Evolutionary conservation across 2,797 vertebrate genomes (phyloP).

Genomic region (Aselliscus stoliczkanus): DNA sequence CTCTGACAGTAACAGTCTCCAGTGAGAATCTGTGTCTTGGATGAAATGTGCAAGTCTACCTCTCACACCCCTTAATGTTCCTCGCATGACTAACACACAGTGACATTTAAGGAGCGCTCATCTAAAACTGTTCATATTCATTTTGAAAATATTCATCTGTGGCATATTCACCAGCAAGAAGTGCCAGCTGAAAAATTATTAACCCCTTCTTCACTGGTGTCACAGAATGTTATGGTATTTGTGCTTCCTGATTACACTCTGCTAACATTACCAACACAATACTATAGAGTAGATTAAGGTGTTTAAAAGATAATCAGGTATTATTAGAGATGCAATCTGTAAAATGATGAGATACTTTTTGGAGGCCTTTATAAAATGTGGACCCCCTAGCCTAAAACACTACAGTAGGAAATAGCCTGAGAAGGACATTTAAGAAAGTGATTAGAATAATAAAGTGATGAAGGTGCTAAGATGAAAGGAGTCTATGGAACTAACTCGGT

Average conservation of each 20-base stretch:
- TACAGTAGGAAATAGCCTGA: background rate
- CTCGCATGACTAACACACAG: constrained; percentile 67
- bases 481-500: background rate
- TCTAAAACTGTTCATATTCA: constrained; percentile 68
- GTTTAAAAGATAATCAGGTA: constrained; percentile 24
- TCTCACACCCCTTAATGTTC: constrained; percentile 44
- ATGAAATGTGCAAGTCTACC: constrained; percentile 52
- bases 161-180: constrained; percentile 61
- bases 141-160: constrained; percentile 71
- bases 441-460: background rate
- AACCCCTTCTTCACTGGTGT: constrained; percentile 43
- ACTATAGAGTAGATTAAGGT: background rate
- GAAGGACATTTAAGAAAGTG: constrained; percentile 20
- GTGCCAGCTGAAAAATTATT: constrained; percentile 55
- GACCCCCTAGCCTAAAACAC: background rate
- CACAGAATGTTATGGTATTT: background rate
- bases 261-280: background rate
- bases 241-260: background rate
- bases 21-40: constrained; percentile 6
- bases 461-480: background rate
- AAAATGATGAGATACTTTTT: constrained; percentile 13
- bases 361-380: background rate
- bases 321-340: background rate
- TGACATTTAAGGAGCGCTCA: constrained; percentile 72
- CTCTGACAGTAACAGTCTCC: constrained; percentile 38